Evolutionary conservation across 2,113 vertebrate genomes (phyloP).

Genomic region (Lycaon pictus): DNA sequence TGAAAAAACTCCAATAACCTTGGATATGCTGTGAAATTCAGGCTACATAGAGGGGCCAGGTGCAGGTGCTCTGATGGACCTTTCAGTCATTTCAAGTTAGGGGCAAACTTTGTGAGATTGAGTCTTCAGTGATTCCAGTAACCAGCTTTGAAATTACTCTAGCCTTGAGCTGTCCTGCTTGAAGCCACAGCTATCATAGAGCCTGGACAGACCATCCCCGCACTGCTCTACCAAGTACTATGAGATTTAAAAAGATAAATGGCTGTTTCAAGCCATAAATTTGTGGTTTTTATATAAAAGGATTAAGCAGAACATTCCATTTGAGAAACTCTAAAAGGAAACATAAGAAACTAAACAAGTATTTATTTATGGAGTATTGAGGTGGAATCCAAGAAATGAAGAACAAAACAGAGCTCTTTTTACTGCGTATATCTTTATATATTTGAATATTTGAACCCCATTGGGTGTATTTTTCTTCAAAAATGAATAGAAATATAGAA

Average conservation of each 20-base stretch:
- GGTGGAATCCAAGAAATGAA: background rate
- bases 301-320: background rate
- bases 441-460: background rate
- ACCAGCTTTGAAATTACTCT: background rate
- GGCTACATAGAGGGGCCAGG: accelerated
- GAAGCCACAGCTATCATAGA: too few species aligned
- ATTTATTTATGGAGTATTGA: background rate
- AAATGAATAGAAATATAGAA: background rate
- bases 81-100: background rate
- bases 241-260: background rate
- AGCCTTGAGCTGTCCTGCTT: background rate
- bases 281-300: background rate
- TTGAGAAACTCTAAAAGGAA: background rate
- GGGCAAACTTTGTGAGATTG: background rate
- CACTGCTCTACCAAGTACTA: too few species aligned
- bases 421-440: background rate
- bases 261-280: background rate
- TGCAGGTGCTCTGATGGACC: background rate
- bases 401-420: background rate
- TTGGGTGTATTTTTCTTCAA: background rate
- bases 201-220: background rate
- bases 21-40: background rate
- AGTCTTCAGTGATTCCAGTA: background rate
- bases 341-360: background rate
- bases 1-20: background rate